A percentile compares a stretch with the other conserved stretches of the same genome.
phyloP scores from a whole-genome alignment of 2,797 vertebrate species.

The Poecile montanus region DNA sequence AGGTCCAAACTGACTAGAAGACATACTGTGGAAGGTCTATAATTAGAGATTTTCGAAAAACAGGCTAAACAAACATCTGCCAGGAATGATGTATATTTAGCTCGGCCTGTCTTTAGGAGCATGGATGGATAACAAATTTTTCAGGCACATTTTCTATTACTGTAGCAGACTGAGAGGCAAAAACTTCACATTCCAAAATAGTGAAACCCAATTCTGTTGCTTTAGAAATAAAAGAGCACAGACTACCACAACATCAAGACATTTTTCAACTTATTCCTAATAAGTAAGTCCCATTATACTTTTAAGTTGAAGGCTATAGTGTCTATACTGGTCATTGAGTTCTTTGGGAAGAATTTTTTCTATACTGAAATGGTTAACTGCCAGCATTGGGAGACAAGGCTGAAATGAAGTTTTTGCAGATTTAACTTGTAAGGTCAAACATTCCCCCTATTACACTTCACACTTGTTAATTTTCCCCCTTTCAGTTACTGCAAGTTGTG shows the following conservation, averaged over 20 bases:
- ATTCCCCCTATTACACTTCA: neutral
- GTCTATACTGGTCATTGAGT: neutral
- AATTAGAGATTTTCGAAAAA: constrained; percentile 35
- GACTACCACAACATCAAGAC: neutral
- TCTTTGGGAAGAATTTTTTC: neutral
- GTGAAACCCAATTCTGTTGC: neutral
- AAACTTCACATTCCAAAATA: neutral
- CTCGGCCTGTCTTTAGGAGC: neutral
- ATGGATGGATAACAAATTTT: neutral
- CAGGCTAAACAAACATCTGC: constrained; percentile 40
- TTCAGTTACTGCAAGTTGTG: neutral
- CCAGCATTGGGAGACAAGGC: neutral
- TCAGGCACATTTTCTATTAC: neutral
- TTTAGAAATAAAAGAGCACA: neutral
- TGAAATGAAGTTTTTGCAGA: neutral
- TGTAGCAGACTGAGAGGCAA: neutral
- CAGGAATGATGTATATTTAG: neutral
- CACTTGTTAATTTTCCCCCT: neutral
- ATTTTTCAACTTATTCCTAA: neutral
- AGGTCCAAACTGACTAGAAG: neutral
- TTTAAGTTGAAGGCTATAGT: neutral
- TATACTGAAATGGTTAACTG: neutral
- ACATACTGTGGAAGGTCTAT: neutral
- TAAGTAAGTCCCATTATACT: neutral
- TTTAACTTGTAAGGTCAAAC: neutral